Evolutionary conservation across 2,113 vertebrate species (phyloP), one percentile per base, ranked within the genome.

Genomic region (Vulpes lagopus): DNA sequence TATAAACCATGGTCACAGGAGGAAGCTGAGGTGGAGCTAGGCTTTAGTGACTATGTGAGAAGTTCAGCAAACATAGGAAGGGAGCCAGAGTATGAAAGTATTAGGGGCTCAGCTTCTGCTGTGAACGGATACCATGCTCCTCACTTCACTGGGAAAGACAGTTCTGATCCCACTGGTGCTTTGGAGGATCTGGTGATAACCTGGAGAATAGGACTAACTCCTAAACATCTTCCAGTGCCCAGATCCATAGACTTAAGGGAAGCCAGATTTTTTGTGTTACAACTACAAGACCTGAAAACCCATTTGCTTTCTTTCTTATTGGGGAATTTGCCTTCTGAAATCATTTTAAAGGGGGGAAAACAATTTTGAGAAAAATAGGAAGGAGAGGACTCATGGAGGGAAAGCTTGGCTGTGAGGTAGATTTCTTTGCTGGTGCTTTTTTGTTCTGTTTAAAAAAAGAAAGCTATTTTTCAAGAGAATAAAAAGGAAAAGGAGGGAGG

Each of bases 361-460:
- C 85, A 32, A 62, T 43, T 90, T 91, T 62, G 74, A 87, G 79
- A 79, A 96, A 90, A 90, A 59, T 16, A 69, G 57, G 25, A 83
- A 79, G 53, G 15, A 17, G 69, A 35, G 62, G 25, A 30, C 25
- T 78, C 27, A 2, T 30, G 20, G 62, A 80, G 23, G 23, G 83
- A 84, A 62, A 5, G 10, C 9, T 19, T 67, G 35, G 5, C 20
- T 57, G 84, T 57, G n/a, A 69, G 71, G 32, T 27, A 32, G 78
- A 53, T 60, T 80, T 81, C 79, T 38, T 98, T 88, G 59, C 91
- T 93, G 80, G 87, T 51, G 81, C 85, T 93, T 76, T 17, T 69
- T 97, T 89, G 92, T 97, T 89, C 59, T 73, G 19, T 90, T 86
- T 79, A 78, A 84, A 55, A 98, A 81, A 32, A 91, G 96, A 84